These are phyloP conservation scores for Ligdia adustata DNA, from an alignment of 2,888 invertebrate genomes.

Conservation along the genomic window DNA sequence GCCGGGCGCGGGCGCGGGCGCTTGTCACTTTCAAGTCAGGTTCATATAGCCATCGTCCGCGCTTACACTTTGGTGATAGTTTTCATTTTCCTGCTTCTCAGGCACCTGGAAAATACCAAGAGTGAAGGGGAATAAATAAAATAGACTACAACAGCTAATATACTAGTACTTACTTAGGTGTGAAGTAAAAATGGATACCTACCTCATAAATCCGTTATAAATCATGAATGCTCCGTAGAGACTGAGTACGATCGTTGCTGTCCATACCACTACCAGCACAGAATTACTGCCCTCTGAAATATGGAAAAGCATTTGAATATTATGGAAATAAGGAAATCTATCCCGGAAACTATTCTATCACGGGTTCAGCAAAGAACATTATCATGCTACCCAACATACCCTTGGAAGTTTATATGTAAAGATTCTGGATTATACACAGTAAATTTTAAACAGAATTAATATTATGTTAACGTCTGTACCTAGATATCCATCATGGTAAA, in stretches of 20 bases:
- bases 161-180: too few species aligned
- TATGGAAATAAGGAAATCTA: too few species aligned
- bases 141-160: neutral
- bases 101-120: conserved; percentile 60
- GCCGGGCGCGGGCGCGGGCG: conserved; percentile 28
- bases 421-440: too few species aligned
- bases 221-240: conserved; percentile 66
- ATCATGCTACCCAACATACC: too few species aligned
- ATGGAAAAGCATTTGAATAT: too few species aligned
- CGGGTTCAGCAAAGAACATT: too few species aligned
- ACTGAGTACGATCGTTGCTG: conserved; percentile 68
- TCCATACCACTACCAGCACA: conserved; percentile 67
- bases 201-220: conserved; percentile 65
- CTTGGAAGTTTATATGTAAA: too few species aligned
- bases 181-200: conserved; percentile 12
- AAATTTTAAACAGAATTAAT: too few species aligned
- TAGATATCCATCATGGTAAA: conserved; percentile 70
- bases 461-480: conserved; percentile 46
- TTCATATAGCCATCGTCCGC: conserved; percentile 28
- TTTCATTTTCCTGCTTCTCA: conserved; percentile 71
- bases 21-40: conserved; percentile 37
- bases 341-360: too few species aligned
- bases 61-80: conserved; percentile 73
- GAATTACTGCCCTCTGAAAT: conserved; percentile 68
- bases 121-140: neutral